These are phyloP conservation scores for Lindbergichthys nudifrons DNA, from an alignment of 2,797 vertebrate genomes.

Conservation along the genomic window DNA sequence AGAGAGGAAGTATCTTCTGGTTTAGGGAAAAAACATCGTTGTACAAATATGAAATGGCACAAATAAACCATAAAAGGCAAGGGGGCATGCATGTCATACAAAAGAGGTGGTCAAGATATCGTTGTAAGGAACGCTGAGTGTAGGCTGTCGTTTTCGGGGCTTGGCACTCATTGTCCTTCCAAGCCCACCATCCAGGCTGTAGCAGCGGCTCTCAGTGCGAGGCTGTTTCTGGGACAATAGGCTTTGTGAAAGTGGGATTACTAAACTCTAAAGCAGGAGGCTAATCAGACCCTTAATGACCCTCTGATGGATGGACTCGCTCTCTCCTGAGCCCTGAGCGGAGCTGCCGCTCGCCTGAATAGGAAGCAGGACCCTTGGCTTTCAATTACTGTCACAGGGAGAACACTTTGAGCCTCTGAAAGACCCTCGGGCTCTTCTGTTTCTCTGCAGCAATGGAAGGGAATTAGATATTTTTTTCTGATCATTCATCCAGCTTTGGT, in stretches of 20 bases:
- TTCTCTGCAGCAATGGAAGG: slow-evolving; percentile 22
- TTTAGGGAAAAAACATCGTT: too few relatives aligned
- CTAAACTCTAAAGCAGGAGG: slow-evolving; percentile 42
- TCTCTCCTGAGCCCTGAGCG: slow-evolving; percentile 23
- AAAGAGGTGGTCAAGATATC: too few relatives aligned
- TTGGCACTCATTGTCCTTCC: slow-evolving; percentile 17
- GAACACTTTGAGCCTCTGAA: slow-evolving; percentile 38
- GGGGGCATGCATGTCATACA: too few relatives aligned
- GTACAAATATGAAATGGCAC: too few relatives aligned
- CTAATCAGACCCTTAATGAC: slow-evolving; percentile 59
- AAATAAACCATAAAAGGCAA: too few relatives aligned
- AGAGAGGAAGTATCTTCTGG: too few relatives aligned
- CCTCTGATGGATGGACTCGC: slow-evolving; percentile 62
- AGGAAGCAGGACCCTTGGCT: slow-evolving; percentile 50
- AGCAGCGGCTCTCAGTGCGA: slow-evolving; percentile 8
- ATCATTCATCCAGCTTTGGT: slow-evolving; percentile 10
- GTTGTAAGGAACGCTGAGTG: too few relatives aligned
- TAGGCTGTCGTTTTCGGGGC: slow-evolving; percentile 3
- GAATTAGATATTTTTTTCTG: slow-evolving; percentile 32
- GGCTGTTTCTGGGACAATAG: slow-evolving; percentile 33
- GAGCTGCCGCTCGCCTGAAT: slow-evolving; percentile 36
- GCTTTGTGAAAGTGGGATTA: slow-evolving; percentile 51
- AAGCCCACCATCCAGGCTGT: slow-evolving; percentile 9
- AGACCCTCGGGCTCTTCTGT: slow-evolving; percentile 8
- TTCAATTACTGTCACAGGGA: slow-evolving; percentile 50